phyloP scores from a whole-genome alignment of 2,113 vertebrate species.

The Planiliza haematocheilus region DNA sequence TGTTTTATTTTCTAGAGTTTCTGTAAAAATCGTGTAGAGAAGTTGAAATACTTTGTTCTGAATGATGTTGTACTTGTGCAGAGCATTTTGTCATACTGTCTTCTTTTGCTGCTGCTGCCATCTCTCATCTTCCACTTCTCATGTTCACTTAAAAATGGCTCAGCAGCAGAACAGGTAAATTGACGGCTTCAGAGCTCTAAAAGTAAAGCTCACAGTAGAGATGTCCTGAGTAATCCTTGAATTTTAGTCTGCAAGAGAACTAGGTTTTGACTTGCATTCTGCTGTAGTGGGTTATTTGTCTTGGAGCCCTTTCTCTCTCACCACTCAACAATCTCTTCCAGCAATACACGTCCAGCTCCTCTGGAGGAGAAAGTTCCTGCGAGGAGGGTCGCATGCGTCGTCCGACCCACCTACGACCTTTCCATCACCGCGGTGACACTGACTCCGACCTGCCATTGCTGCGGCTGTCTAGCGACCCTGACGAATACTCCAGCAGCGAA shows the following conservation, averaged over 20 bases:
- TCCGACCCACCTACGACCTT: conserved; percentile 94
- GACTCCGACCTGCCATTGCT: conserved; percentile 91
- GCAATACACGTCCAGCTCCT: conserved; percentile 98
- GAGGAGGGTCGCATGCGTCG: conserved; percentile 97
- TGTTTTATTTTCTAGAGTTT: conserved; percentile 12
- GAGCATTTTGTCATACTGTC: not conserved
- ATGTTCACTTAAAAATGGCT: not conserved
- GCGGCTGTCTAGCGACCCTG: conserved; percentile 92
- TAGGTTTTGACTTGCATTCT: conserved; percentile 30
- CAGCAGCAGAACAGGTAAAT: not conserved
- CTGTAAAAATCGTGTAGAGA: conserved; percentile 3
- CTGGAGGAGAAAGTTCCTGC: conserved; percentile 97
- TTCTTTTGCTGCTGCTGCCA: conserved; percentile 1
- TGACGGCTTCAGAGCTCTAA: not conserved
- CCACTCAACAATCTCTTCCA: conserved; percentile 20
- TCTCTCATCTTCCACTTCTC: not conserved
- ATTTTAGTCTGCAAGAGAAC: not conserved
- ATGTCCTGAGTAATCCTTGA: too few species aligned
- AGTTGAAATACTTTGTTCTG: not conserved
- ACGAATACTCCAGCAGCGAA: conserved; percentile 98
- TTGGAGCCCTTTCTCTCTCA: conserved; percentile 24
- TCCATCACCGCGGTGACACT: conserved; percentile 88
- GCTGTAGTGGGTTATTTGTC: not conserved
- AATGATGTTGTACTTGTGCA: conserved; percentile 1
- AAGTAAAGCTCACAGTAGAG: not conserved